Evolutionary conservation across 2,888 invertebrate genomes (phyloP), one percentile per base, ranked within the genome.

Genomic region (Malachius bipustulatus): DNA sequence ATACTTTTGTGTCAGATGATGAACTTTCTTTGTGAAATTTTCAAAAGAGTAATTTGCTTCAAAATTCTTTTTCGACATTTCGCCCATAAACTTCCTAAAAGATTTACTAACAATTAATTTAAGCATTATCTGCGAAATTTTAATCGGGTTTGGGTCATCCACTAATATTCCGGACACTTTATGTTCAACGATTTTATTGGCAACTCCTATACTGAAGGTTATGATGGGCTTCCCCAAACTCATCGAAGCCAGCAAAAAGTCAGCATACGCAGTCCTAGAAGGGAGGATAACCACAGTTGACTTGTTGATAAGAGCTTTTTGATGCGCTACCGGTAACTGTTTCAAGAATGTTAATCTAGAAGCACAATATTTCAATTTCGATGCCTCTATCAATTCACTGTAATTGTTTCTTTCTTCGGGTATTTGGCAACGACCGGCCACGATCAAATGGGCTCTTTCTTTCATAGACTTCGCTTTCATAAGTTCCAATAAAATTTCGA

Each of bases 331-430:
- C 1, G 59, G 57, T 9, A 59, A 39, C 27, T 57, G 52, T 26
- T 48, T 51, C n/a, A 60, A 38, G 34, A 61, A 54, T 2, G 58
- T 57, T 3, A 61, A 44, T 40, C 59, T 58, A 2, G 55, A 50
- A 1, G 55, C 57, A 31, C 51, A 57, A 6, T 42, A 19, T 35
- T 52, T 50, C 16, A 52, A 49, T 37, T 55, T 57, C 1, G 55
- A 47, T 4, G 37, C 34, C 6, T 49, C 47, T 31, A 55, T 47
- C 27, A 61, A 38, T 38, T 57, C 51, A 9, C 49, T 49, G 39
- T 58, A 59, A 33, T 56, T 50, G 8, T 51, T 40, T 16, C 44
- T 47, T 35, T 58, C 54, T 3, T 54, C 50, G 2, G 47, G 28
- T 0, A 47, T 43, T 24, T 48, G 50, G 35, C 54, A 59, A 35